A percentile compares a stretch with the other conserved stretches of the same genome.
These are phyloP conservation scores for Myopa testacea DNA, from an alignment of 2,888 invertebrate genomes.

Conservation along the genomic window DNA sequence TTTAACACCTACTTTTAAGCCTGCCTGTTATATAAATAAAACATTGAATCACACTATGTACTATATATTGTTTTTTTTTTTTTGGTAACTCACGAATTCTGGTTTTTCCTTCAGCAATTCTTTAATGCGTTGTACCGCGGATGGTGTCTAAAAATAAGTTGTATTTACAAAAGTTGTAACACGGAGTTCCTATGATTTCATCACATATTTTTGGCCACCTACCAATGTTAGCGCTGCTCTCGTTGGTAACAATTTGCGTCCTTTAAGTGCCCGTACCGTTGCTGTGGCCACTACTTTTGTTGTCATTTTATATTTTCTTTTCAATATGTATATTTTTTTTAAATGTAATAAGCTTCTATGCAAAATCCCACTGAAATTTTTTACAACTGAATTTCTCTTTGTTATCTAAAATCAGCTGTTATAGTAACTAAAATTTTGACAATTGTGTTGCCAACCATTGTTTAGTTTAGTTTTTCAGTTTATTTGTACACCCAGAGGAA, in stretches of 20 bases:
- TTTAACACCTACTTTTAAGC: constrained; percentile 93
- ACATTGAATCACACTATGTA: neutral
- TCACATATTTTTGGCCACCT: constrained; percentile 46
- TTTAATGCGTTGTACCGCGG: constrained; percentile 88
- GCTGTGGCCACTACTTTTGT: constrained; percentile 86
- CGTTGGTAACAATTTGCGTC: constrained; percentile 81
- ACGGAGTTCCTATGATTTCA: constrained; percentile 43
- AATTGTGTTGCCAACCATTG: neutral
- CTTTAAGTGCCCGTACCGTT: constrained; percentile 88
- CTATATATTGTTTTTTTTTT: constrained; percentile 9
- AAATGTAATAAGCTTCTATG: neutral
- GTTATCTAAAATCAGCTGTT: constrained; percentile 45
- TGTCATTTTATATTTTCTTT: constrained; percentile 72
- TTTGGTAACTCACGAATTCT: constrained; percentile 69
- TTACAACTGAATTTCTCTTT: constrained; percentile 14
- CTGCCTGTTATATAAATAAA: constrained; percentile 72
- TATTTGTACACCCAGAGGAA: too few relatives aligned
- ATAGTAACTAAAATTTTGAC: neutral
- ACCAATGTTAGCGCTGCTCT: constrained; percentile 85
- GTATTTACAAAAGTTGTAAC: constrained; percentile 24
- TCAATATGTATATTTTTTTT: neutral
- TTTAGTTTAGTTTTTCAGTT: too few relatives aligned
- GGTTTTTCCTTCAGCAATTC: constrained; percentile 81
- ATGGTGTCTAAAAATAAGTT: constrained; percentile 75
- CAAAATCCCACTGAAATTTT: neutral